Conservation (phyloP, 2,888 invertebrate genomes). For the Lycocerus yunnanus region DNA sequence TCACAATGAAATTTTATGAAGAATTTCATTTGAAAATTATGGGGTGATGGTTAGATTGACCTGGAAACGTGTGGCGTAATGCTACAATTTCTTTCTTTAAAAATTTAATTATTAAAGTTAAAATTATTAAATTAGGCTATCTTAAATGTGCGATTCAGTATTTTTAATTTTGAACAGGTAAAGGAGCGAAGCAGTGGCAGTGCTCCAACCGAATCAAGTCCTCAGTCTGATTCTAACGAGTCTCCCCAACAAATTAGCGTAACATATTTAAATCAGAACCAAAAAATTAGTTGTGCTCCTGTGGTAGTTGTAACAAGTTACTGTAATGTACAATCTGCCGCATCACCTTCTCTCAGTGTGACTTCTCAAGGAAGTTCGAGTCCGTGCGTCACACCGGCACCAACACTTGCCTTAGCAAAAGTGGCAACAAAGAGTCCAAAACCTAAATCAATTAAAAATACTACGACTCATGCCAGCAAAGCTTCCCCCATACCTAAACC, state of each 20-base stretch:
- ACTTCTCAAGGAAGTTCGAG: constrained; percentile 64
- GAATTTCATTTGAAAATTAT: not conserved
- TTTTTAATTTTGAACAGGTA: constrained; percentile 63
- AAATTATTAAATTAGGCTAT: not conserved
- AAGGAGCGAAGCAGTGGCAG: constrained; percentile 72
- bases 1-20: not conserved
- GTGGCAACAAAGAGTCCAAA: constrained; percentile 53
- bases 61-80: not conserved
- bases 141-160: not conserved
- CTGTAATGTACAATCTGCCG: constrained; percentile 57
- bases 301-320: constrained; percentile 65
- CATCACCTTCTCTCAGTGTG: constrained; percentile 62
- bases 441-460: constrained; percentile 63
- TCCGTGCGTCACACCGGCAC: constrained; percentile 62
- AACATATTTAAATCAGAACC: constrained; percentile 59
- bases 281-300: constrained; percentile 55
- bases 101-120: not conserved
- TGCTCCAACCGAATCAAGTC: constrained; percentile 36
- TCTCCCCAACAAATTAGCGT: constrained; percentile 57
- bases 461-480: constrained; percentile 64
- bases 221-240: constrained; percentile 43
- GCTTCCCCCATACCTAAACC: constrained; percentile 69
- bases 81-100: not conserved
- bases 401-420: constrained; percentile 51
- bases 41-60: not conserved